phyloP scores from a whole-genome alignment of 2,888 invertebrate species.

The Abrostola tripartita region DNA sequence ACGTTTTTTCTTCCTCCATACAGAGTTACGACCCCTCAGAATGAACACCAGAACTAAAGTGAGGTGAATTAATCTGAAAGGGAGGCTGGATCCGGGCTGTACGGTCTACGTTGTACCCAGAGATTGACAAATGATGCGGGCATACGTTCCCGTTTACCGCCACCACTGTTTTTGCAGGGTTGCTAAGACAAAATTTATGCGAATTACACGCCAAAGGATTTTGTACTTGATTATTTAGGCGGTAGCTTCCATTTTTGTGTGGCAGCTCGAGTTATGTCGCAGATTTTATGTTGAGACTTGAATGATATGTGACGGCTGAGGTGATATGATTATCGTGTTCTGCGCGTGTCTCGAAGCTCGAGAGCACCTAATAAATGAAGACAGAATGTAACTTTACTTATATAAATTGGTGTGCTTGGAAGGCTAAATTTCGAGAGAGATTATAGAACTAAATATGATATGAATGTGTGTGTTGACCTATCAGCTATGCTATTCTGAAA shows the following conservation, averaged over 20 bases:
- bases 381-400: not conserved
- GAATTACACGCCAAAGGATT: constrained; percentile 35
- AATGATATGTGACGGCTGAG: constrained; percentile 23
- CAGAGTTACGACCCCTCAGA: constrained; percentile 25
- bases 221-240: constrained; percentile 28
- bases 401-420: not conserved
- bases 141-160: constrained; percentile 47
- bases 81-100: constrained; percentile 39
- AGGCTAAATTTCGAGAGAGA: not conserved
- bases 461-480: too few relatives aligned
- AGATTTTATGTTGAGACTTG: constrained; percentile 37
- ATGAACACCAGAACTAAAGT: constrained; percentile 58
- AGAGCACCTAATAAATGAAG: constrained; percentile 1
- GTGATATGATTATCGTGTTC: constrained; percentile 42
- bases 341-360: constrained; percentile 5
- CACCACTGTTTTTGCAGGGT: constrained; percentile 49
- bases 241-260: constrained; percentile 20
- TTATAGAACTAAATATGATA: too few relatives aligned
- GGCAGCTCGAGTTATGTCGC: constrained; percentile 4
- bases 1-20: constrained; percentile 5
- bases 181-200: constrained; percentile 48
- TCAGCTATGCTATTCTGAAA: too few relatives aligned
- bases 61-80: constrained; percentile 56
- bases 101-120: constrained; percentile 19
- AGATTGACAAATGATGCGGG: constrained; percentile 65